phyloP scores from a whole-genome alignment of 2,797 vertebrate species.

The Crocodylus rhombifer region DNA sequence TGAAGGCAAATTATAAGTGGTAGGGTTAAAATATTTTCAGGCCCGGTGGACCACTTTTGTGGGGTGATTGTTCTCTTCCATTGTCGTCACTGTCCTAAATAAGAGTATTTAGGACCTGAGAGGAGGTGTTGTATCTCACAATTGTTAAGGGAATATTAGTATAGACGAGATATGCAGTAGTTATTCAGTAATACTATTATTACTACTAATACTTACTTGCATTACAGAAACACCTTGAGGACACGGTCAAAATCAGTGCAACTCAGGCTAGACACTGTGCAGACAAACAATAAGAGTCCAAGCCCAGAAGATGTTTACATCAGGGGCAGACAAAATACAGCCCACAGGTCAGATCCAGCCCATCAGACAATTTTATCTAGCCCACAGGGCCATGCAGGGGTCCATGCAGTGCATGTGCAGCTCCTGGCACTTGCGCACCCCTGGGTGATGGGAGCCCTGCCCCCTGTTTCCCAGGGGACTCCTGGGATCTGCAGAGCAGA shows the following conservation, averaged over 20 bases:
- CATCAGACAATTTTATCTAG: no score
- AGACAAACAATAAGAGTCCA: background rate
- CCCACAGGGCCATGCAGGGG: no score
- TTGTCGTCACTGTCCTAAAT: background rate
- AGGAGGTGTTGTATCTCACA: background rate
- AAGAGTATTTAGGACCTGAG: background rate
- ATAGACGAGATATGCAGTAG: background rate
- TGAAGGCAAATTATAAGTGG: no score
- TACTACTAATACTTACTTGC: background rate
- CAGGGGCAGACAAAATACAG: no score
- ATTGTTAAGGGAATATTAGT: background rate
- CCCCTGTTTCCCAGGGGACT: no score
- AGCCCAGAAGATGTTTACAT: no score
- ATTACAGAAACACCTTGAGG: background rate
- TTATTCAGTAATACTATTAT: background rate
- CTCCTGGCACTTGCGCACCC: no score
- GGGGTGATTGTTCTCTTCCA: background rate
- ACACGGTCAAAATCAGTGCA: background rate
- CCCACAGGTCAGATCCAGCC: no score
- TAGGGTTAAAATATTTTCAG: no score
- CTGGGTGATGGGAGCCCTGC: no score
- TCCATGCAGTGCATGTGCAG: no score
- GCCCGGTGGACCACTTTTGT: background rate
- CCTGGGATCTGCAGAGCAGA: no score
- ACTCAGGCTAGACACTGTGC: background rate